Evolutionary conservation across 2,888 invertebrate genomes (phyloP).

Genomic region (Acanthoscelides obtectus): DNA sequence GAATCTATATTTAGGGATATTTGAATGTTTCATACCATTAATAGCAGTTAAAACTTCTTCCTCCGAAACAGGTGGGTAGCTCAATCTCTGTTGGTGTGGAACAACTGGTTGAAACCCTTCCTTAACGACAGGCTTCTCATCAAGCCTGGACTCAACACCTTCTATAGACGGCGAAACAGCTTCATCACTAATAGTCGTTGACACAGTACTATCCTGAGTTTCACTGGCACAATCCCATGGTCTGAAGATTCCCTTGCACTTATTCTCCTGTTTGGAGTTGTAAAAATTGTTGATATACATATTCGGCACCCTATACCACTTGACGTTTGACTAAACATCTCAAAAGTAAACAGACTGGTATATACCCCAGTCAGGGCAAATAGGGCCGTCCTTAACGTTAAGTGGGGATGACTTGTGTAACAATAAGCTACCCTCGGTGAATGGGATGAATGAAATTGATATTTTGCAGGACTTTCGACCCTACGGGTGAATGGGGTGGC

Average conservation of each 20-base stretch:
- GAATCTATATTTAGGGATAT: too few species aligned
- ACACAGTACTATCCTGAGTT: slow-evolving; percentile 46
- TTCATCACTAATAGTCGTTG: slow-evolving; percentile 50
- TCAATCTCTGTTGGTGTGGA: background rate
- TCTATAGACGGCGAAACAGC: slow-evolving; percentile 6
- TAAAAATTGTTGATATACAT: slow-evolving; percentile 26
- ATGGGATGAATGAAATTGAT: slow-evolving; percentile 44
- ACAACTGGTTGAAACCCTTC: slow-evolving; percentile 22
- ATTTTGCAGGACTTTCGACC: slow-evolving; percentile 38
- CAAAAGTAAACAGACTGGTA: slow-evolving; percentile 38
- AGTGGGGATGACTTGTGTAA: slow-evolving; percentile 44
- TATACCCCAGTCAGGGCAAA: slow-evolving; percentile 31
- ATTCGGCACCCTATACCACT: slow-evolving; percentile 11
- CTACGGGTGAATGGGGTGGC: slow-evolving; percentile 26
- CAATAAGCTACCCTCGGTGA: slow-evolving; percentile 45
- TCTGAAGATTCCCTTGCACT: slow-evolving; percentile 32
- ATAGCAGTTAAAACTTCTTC: background rate
- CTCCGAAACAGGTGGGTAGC: background rate
- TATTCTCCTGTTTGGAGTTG: slow-evolving; percentile 21
- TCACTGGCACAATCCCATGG: slow-evolving; percentile 31
- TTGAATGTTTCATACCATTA: background rate
- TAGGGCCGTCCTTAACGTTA: slow-evolving; percentile 40
- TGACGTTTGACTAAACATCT: slow-evolving; percentile 39
- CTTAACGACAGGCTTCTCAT: slow-evolving; percentile 10
- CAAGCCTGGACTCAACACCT: background rate